These are phyloP conservation scores for Lepidurus couesii DNA, from an alignment of 1,140 invertebrate species.

Conservation along the genomic window DNA sequence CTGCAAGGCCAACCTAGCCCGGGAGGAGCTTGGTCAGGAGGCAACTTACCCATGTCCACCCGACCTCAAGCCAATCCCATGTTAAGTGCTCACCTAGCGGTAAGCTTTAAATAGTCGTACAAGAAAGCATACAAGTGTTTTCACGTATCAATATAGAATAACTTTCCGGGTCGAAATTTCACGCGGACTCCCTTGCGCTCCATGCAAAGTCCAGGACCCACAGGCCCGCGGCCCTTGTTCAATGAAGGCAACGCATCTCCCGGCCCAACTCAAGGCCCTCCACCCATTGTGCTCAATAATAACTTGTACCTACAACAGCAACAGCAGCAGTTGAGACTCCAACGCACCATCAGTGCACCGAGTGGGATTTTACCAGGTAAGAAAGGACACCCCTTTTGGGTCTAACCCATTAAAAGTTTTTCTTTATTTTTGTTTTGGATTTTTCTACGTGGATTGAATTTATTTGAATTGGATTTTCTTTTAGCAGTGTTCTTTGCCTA, in stretches of 20 bases:
- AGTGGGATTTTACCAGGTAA: conserved; percentile 33
- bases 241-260: conserved; percentile 3
- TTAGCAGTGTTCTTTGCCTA: background rate
- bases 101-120: conserved; percentile 18
- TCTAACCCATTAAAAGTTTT: background rate
- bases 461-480: background rate
- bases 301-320: conserved; percentile 35
- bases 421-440: conserved; percentile 24
- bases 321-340: conserved; percentile 52
- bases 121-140: background rate
- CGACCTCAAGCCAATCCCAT: background rate
- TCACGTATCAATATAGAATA: background rate
- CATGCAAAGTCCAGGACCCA: background rate
- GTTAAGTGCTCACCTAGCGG: background rate
- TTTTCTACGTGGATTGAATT: background rate
- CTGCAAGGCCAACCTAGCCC: conserved; percentile 31
- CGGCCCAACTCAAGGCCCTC: background rate
- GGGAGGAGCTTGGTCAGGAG: conserved; percentile 12
- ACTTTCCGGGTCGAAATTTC: conserved; percentile 16
- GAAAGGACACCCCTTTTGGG: background rate
- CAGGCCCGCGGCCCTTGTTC: conserved; percentile 1
- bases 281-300: background rate
- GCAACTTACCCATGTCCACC: background rate
- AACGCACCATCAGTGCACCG: conserved; percentile 54
- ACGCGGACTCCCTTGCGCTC: background rate